These are phyloP conservation scores for Lanistes nyassanus DNA, from an alignment of 1,140 invertebrate genomes.

Conservation along the genomic window DNA sequence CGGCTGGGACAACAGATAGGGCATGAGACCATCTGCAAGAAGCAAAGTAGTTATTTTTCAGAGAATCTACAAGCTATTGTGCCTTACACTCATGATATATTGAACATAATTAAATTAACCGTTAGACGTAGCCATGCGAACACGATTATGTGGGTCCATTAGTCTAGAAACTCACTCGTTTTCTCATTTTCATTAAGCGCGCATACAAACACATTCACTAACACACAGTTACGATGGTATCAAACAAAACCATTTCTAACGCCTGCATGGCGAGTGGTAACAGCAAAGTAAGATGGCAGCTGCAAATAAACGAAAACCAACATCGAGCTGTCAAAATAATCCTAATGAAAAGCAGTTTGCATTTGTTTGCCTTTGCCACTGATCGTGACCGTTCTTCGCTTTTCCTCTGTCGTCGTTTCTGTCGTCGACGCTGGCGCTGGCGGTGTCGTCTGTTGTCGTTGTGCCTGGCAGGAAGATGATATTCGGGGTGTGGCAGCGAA, in stretches of 20 bases:
- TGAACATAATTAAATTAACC: background rate
- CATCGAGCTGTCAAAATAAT: too few species aligned
- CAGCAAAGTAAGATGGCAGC: too few species aligned
- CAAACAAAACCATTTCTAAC: too few species aligned
- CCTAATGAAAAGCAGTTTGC: too few species aligned
- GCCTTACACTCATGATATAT: too few species aligned
- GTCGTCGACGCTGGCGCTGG: background rate
- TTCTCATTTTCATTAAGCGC: too few species aligned
- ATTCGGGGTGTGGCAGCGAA: background rate
- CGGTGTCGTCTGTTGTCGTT: background rate
- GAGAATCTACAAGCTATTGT: background rate
- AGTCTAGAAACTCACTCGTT: background rate
- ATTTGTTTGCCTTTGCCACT: background rate
- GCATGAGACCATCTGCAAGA: slow-evolving; percentile 50
- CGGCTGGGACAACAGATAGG: slow-evolving; percentile 78
- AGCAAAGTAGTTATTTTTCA: background rate
- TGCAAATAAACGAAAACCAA: too few species aligned
- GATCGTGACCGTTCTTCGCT: background rate
- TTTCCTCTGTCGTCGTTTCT: background rate
- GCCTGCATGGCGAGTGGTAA: too few species aligned
- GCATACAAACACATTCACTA: too few species aligned
- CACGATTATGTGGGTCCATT: background rate
- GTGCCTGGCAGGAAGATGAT: background rate
- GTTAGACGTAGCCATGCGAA: background rate
- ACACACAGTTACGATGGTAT: too few species aligned